A percentile compares a stretch with the other conserved stretches of the same genome.
These are phyloP conservation scores for Halictus rubicundus DNA, from an alignment of 1,140 invertebrate genomes.

Conservation along the genomic window DNA sequence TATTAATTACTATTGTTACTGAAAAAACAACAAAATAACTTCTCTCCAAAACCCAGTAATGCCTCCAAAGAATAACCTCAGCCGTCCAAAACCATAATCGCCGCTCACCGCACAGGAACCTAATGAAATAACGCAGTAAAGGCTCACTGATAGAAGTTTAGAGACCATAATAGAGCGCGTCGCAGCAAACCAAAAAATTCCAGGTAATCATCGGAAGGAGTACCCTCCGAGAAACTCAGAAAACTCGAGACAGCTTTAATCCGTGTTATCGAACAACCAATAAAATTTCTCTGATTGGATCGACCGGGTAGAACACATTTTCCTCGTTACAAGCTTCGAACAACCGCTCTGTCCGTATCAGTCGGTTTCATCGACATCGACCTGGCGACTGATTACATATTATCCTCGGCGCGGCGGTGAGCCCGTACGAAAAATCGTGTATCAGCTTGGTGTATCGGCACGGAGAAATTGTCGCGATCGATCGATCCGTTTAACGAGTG, in stretches of 20 bases:
- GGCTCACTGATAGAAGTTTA: not conserved
- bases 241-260: no score
- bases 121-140: no score
- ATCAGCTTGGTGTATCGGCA: not conserved
- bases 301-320: not conserved
- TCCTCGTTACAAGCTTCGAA: not conserved
- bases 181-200: not conserved
- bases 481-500: constrained; percentile 1
- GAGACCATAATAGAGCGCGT: not conserved
- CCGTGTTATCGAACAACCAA: not conserved
- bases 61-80: no score
- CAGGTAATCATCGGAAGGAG: not conserved
- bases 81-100: no score
- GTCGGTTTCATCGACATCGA: not conserved
- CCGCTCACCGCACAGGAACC: no score
- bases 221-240: no score
- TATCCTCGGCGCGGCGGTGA: not conserved
- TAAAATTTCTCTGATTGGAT: not conserved
- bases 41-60: no score
- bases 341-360: not conserved
- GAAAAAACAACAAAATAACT: no score
- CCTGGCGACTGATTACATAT: constrained; percentile 1
- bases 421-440: not conserved
- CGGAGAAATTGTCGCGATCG: not conserved
- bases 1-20: no score